A percentile compares a stretch with the other conserved stretches of the same genome.
Evolutionary conservation across 2,888 invertebrate species (phyloP).

Genomic region (Synergus itoensis): DNA sequence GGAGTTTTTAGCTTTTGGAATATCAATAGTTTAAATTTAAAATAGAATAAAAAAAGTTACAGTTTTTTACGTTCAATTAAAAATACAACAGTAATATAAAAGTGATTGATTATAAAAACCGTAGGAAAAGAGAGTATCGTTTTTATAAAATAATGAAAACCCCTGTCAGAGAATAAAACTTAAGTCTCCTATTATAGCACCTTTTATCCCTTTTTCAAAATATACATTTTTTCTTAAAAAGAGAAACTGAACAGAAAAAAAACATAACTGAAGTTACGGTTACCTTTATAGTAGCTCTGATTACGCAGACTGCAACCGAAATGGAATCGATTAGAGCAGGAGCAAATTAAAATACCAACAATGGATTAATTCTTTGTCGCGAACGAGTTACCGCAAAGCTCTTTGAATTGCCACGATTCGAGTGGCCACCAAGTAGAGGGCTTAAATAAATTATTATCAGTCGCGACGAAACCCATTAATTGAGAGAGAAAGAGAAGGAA

Average conservation of each 20-base stretch:
- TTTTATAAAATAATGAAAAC: neutral
- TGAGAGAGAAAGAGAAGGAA: conserved; percentile 42
- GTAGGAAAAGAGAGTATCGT: neutral
- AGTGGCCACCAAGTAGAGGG: conserved; percentile 63
- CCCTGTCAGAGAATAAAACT: neutral
- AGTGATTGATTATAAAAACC: neutral
- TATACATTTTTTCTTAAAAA: neutral
- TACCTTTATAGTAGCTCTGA: neutral
- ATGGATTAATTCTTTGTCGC: conserved; percentile 53
- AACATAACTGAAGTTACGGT: neutral
- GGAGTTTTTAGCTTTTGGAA: conserved; percentile 13
- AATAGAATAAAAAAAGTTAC: neutral
- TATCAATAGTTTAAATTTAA: conserved; percentile 14
- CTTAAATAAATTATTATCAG: conserved; percentile 73
- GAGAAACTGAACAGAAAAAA: neutral
- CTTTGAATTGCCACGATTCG: conserved; percentile 63
- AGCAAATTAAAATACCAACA: conserved; percentile 63
- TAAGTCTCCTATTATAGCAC: neutral
- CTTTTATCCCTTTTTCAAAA: neutral
- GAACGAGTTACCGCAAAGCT: conserved; percentile 48
- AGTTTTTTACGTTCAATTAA: neutral
- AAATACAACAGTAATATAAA: neutral
- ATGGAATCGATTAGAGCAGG: conserved; percentile 52
- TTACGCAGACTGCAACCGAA: conserved; percentile 19
- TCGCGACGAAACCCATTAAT: conserved; percentile 65